Evolutionary conservation across 2,888 invertebrate species (phyloP), one percentile per base, ranked within the genome.

Genomic region (Eristalis pertinax): DNA sequence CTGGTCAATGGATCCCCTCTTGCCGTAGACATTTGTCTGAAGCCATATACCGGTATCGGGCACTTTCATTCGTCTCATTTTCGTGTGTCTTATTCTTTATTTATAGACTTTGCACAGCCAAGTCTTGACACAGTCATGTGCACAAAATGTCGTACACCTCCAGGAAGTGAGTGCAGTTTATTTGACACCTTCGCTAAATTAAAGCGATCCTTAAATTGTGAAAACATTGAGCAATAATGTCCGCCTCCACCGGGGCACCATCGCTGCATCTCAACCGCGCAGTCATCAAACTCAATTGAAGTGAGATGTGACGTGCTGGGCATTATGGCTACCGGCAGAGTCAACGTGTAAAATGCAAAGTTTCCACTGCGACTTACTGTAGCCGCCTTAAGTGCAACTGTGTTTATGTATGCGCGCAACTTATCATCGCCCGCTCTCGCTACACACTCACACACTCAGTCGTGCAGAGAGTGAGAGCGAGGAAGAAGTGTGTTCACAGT

Each of bases 21-120:
- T 50, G 63, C n/a, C 50, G 10, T 58, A 38, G 38, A 38, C 38
- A 38, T 38, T 38, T 13, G 38, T 2, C 24, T 7, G 8, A 50
- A 50, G 13, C 60, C 60, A 13, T 83, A 67, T 72, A 32, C 29
- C 63, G 41, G 32, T 75, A 84, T 60, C 58, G 84, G 70, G 56
- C 75, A 83, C 75, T 83, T 86, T 86, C 78, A 58, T 75, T 84
- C 79, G 60, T 63, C 75, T 72, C 58, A 43, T 32, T 32, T 22
- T 38, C 15, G 65, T 64, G 10, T 50, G 56, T 76, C 63, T 79
- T 70, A 4, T 64, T 29, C 43, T 56, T 19, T 70, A 69, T 43
- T 68, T 62, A 69, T 69, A 62, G 29, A 68, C 56, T 38, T 0
- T 43, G 22, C 76, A 77, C 60, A 62, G 26, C 13, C 60, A 60